Evolutionary conservation across 92 coral and sea anemone genomes (phyloP).

Genomic region (Porites lobata): DNA sequence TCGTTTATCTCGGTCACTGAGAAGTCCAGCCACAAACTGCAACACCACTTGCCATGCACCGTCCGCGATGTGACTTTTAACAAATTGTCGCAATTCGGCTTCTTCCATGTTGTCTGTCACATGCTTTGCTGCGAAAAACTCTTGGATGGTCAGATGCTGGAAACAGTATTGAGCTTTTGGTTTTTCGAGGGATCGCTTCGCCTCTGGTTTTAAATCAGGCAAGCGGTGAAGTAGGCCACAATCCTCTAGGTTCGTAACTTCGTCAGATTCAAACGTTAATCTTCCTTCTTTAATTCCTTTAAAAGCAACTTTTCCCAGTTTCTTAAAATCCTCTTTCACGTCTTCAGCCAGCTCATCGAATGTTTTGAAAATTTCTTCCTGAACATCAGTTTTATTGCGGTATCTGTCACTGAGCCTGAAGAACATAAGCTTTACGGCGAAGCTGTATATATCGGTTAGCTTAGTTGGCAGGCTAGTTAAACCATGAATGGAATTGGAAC

Average conservation of each 20-base stretch:
- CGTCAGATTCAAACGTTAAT: background rate
- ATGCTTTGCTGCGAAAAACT: background rate
- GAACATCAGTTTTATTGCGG: background rate
- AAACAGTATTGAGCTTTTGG: background rate
- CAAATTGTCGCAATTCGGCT: background rate
- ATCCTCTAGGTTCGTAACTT: background rate
- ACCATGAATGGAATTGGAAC: too few relatives aligned
- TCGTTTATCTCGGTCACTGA: background rate
- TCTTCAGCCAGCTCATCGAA: background rate
- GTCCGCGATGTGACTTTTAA: background rate
- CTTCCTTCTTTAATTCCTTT: background rate
- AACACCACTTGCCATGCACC: background rate
- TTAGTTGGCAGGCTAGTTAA: background rate
- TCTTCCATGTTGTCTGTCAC: background rate
- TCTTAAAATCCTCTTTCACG: background rate
- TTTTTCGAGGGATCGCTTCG: too few relatives aligned
- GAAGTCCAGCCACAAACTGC: background rate
- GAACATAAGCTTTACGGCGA: background rate
- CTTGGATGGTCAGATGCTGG: background rate
- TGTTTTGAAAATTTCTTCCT: background rate
- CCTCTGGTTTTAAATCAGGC: background rate
- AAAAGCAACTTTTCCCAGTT: background rate
- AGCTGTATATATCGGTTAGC: background rate
- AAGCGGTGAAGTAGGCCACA: background rate
- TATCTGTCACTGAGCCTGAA: background rate